phyloP scores from a whole-genome alignment of 2,888 invertebrate genomes.

The Allolobophora icterica region DNA sequence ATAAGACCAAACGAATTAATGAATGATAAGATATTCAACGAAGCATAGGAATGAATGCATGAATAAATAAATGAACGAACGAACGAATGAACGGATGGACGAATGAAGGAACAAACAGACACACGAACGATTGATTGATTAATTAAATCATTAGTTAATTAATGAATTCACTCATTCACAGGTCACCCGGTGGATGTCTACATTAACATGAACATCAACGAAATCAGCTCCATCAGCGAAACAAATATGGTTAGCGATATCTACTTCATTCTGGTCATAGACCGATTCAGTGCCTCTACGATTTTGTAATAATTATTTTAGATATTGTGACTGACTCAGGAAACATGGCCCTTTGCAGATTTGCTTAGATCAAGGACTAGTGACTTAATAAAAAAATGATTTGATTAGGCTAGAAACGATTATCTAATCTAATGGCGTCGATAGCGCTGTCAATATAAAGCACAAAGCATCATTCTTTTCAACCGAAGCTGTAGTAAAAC shows the following conservation, averaged over 20 bases:
- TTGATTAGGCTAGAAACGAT: too few species aligned
- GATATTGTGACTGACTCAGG: too few species aligned
- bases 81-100: too few species aligned
- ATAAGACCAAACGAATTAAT: background rate
- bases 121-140: background rate
- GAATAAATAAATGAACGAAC: background rate
- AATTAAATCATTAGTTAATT: background rate
- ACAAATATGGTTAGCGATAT: constrained; percentile 43
- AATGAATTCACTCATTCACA: constrained; percentile 11
- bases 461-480: too few species aligned
- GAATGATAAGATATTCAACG: background rate
- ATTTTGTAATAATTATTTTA: background rate
- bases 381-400: too few species aligned
- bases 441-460: too few species aligned
- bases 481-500: too few species aligned
- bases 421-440: too few species aligned
- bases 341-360: background rate
- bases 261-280: background rate
- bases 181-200: constrained; percentile 40
- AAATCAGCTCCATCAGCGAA: constrained; percentile 45
- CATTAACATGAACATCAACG: constrained; percentile 45
- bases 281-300: background rate
- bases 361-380: background rate
- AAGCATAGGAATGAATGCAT: too few species aligned
- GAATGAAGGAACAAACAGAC: too few species aligned